phyloP scores from a whole-genome alignment of 2,797 vertebrate genomes.

The Novumbra hubbsi region DNA sequence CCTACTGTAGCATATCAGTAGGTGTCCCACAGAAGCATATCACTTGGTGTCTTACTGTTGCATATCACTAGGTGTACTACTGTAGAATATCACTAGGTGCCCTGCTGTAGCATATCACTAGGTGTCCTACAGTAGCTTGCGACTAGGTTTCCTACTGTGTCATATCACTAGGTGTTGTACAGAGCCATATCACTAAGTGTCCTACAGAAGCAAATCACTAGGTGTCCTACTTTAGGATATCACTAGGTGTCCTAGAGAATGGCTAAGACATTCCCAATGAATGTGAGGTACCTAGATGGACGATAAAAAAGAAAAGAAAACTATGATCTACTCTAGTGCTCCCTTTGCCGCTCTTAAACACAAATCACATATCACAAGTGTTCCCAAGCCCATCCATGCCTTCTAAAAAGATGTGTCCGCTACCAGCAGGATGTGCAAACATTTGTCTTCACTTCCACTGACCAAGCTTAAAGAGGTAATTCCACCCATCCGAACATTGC shows the following conservation, averaged over 20 bases:
- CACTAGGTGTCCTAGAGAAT: not conserved
- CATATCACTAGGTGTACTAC: too few species aligned
- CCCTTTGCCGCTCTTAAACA: not conserved
- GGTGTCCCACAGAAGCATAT: too few species aligned
- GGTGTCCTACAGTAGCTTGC: not conserved
- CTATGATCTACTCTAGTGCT: not conserved
- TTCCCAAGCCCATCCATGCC: slow-evolving; percentile 6
- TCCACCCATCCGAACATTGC: slow-evolving; percentile 4
- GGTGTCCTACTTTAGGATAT: too few species aligned
- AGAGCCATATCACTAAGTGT: too few species aligned
- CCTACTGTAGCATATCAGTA: too few species aligned
- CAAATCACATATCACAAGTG: not conserved
- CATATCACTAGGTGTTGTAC: too few species aligned
- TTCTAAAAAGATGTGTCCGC: not conserved
- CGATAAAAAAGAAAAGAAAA: not conserved
- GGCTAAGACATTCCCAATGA: not conserved
- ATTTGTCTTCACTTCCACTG: slow-evolving; percentile 12
- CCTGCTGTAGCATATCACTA: not conserved
- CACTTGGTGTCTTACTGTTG: too few species aligned
- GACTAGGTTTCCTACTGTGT: too few species aligned
- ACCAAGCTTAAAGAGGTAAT: slow-evolving; percentile 18
- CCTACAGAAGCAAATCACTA: too few species aligned
- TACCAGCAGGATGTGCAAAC: not conserved
- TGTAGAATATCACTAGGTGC: not conserved
- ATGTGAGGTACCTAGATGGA: not conserved